Base-by-base conservation (phyloP, 35 echinoderm and acorn worm species). In the Lytechinus variegatus region DNA sequence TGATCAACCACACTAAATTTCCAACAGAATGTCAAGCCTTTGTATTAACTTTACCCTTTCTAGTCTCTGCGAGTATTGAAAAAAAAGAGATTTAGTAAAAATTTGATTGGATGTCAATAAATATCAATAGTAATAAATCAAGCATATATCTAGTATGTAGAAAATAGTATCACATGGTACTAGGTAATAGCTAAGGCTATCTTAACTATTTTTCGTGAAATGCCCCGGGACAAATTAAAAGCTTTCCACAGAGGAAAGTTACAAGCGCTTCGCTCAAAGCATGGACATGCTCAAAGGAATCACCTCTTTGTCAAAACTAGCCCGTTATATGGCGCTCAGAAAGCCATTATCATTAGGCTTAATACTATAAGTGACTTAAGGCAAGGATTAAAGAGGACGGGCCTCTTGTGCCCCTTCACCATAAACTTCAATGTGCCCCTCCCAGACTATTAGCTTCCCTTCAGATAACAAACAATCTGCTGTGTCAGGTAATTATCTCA, bases 401-500 rank as follows among this genome's bases (percentile, higher is more conserved):
- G 52, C 24, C 88, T 16, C 88, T 93, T 93, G 92, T 93, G 13
- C 53, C 9, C 54, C 54, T 33, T 14, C 27, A 27, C 53, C 53
- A 27, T 93, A 93, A 93, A 93, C 92, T 57, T 57, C 52, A 54
- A 57, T 57, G 55, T 57, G 92, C 92, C 55, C 92, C 92, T 93
- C 92, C 92, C 92, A n/a, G 55, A 44, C 92, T 57, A 93, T 93
- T 57, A 93, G 27, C 24, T 2, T 12, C 7, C 53, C 28, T 14
- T 5, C 53, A 27, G 27, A 27, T 57, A 93, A 93, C 92, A 93
- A 93, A 93, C 92, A 33, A 44, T 54, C 27, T 19, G 9, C 13
- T 93, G 92, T 57, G 57, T 93, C 21, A 55, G 51, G 54, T 93
- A 93, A 93, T 93, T 93, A 57, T 54, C 92, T 55, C 92, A 93